Evolutionary conservation across 2,797 vertebrate species (phyloP).

Genomic region (Rousettus madagascariensis): DNA sequence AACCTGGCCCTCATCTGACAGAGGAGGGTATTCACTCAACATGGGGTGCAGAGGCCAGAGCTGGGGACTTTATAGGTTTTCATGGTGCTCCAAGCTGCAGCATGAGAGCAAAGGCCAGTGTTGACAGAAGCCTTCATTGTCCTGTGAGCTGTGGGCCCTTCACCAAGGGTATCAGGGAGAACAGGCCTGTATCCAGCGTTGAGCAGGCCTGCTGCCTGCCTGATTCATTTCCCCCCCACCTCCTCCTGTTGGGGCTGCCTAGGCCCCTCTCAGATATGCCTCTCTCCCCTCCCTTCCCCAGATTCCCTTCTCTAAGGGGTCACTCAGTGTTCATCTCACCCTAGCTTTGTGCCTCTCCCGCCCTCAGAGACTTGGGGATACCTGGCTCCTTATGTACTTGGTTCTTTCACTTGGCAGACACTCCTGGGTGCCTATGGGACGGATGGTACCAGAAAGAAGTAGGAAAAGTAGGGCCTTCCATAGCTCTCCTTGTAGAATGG

Average conservation of each 20-base stretch:
- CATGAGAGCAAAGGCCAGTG: not conserved
- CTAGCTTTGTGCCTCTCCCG: not conserved
- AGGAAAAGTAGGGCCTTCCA: not conserved
- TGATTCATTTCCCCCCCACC: not conserved
- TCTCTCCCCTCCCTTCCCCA: not conserved
- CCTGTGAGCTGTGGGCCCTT: not conserved
- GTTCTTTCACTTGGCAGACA: not conserved
- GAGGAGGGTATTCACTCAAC: not conserved
- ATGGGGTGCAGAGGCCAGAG: not conserved
- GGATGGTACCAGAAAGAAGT: not conserved
- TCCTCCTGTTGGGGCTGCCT: not conserved
- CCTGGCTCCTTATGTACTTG: not conserved
- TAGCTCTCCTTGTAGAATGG: not conserved
- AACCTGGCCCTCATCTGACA: not conserved
- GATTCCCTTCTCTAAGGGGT: not conserved
- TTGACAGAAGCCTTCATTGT: not conserved
- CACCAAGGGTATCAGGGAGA: not conserved
- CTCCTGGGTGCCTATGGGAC: not conserved
- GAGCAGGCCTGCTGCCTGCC: not conserved
- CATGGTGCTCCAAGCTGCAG: rapidly evolving
- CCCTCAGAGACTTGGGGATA: not conserved
- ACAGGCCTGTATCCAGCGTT: not conserved
- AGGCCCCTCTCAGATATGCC: not conserved
- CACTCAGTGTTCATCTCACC: not conserved
- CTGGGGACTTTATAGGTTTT: not conserved